phyloP scores from a whole-genome alignment of 2,113 vertebrate genomes.

The Poecilia latipinna region DNA sequence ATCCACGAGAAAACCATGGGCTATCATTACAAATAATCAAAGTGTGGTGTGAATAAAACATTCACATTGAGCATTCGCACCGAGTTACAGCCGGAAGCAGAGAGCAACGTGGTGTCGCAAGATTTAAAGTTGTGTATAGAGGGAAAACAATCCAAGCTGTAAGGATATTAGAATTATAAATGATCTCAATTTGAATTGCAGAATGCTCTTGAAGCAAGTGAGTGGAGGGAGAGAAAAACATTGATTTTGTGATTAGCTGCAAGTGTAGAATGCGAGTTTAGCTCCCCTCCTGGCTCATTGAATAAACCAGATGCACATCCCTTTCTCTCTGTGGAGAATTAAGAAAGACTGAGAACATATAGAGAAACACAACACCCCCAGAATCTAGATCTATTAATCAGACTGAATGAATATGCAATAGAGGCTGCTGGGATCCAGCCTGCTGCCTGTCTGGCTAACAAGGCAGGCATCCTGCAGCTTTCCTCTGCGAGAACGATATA shows the following conservation, averaged over 20 bases:
- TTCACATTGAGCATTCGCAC: not conserved
- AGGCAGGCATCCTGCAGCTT: slow-evolving; percentile 60
- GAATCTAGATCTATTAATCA: slow-evolving; percentile 63
- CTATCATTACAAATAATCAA: slow-evolving; percentile 8
- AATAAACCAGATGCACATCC: slow-evolving; percentile 38
- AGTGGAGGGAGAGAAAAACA: slow-evolving; percentile 17
- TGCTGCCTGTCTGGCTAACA: slow-evolving; percentile 62
- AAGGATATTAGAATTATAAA: slow-evolving; percentile 35
- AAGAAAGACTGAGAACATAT: slow-evolving; percentile 28
- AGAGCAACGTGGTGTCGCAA: slow-evolving; percentile 32
- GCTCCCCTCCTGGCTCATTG: slow-evolving; percentile 26
- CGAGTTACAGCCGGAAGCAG: slow-evolving; percentile 19
- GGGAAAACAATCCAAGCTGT: slow-evolving; percentile 34
- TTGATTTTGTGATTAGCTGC: slow-evolving; percentile 55
- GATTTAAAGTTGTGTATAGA: slow-evolving; percentile 29
- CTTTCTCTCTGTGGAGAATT: slow-evolving; percentile 5
- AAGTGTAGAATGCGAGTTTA: slow-evolving; percentile 23
- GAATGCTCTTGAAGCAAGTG: slow-evolving; percentile 33
- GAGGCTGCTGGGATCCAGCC: slow-evolving; percentile 51
- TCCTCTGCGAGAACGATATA: slow-evolving; percentile 28
- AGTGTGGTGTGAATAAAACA: slow-evolving; percentile 9
- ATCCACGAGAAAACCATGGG: not conserved
- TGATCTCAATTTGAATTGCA: slow-evolving; percentile 36
- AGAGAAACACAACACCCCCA: slow-evolving; percentile 44
- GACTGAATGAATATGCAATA: slow-evolving; percentile 68